Evolutionary conservation across 1,140 invertebrate genomes (phyloP), one percentile per base, ranked within the genome.

Genomic region (Muscidifurax raptorellus): DNA sequence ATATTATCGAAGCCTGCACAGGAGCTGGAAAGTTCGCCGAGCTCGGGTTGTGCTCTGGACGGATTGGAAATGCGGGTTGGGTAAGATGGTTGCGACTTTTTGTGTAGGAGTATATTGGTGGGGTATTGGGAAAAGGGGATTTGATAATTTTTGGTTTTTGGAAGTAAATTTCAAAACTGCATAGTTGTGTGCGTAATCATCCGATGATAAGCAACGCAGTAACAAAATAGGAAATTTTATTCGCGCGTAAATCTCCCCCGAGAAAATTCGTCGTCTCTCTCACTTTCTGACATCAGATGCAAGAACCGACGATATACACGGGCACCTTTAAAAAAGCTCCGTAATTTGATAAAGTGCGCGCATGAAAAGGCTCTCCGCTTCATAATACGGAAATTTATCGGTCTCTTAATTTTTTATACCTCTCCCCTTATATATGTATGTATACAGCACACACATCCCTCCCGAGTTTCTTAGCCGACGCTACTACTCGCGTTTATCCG

Each of bases 331-430:
- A 36, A 64, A 78, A 32, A 64, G 1, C 36, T 15, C 15, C 28
- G 36, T 71, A 80, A 80, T 71, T 80, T 71, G 79, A 80, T 80
- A 52, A 80, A 80, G 27, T 71, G 79, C 79, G 52, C 52, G 27
- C 36, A 30, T 71, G 67, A 80, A 80, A 80, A 36, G 30, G 18
- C 64, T 67, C 66, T 59, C 30, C 0, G 22, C 52, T 3, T 59
- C 66, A 28, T 67, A 71, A 71, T 71, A 80, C 47, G 25, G 32
- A 80, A 80, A 69, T 80, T 80, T 80, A 80, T 80, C 40, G 79
- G 40, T 71, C 40, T 47, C 59, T 80, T 71, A 80, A 80, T 80
- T 72, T 80, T 71, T 71, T 79, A 79, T 67, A 32, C 36, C 27
- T 59, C 6, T 32, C 71, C 7, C 18, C 25, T 18, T 9, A 5